Evolutionary conservation across 2,888 invertebrate genomes (phyloP), one percentile per base, ranked within the genome.

Genomic region (Mythimna pallens): DNA sequence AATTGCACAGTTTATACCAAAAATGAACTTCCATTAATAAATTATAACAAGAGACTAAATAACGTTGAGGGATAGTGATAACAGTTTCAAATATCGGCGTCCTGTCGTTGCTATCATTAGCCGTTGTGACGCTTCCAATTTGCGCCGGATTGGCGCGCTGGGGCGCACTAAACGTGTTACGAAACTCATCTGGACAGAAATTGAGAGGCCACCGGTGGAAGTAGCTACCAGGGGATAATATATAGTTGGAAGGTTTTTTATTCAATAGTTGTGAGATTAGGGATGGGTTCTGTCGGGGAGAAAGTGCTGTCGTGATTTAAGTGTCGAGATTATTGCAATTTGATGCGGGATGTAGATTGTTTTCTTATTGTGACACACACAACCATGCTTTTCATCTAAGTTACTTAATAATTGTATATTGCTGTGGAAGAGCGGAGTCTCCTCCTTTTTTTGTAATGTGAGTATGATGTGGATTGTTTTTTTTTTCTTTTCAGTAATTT

Each of bases 111-210:
- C 59, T 65, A 63, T 80, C 72, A 86, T 86, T 84, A 86, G 62
- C 71, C 72, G 75, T 72, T 61, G 72, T 65, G 77, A 72, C 66
- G 70, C 74, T 71, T 77, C 75, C 83, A 87, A 88, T 87, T 88
- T 88, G 83, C 65, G 59, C 85, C 84, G 86, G 86, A 88, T 88
- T 87, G 87, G 75, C 78, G 81, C 78, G 78, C 72, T 73, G 78
- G 84, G 65, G 80, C 74, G 79, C 79, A 73, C 80, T 89, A 89
- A 89, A 78, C 74, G 78, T 76, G 88, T 90, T 90, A 90, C 80
- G 71, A 84, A 86, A 88, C 89, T 90, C 90, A 90, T 90, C 89
- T 87, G 84, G 70, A 66, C 81, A 82, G 84, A 89, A 87, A 89
- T 89, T 89, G 90, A 88, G 77, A 57, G 65, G 81, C 73, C 66